Evolutionary conservation across 2,797 vertebrate genomes (phyloP), one percentile per base, ranked within the genome.

Genomic region (Macrochelys suwanniensis): DNA sequence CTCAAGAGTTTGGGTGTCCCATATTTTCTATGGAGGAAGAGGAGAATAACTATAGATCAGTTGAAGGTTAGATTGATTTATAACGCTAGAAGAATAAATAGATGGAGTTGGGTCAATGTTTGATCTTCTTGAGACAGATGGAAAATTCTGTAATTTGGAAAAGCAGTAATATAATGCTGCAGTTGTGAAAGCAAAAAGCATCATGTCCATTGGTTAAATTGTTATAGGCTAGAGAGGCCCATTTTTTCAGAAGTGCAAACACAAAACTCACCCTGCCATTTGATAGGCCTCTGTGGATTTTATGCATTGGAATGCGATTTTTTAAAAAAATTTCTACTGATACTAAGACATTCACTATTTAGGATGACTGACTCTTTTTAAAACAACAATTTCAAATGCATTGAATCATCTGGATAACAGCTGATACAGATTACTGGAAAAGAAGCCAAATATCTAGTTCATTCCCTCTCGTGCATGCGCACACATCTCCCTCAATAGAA

Each of bases 341-440:
- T 53, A 88, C 80, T 80, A 90, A 71, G 16, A 4, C 93, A 56
- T 90, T 50, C n/a, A 84, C 28, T 78, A 1, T 42, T 71, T 42
- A 49, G 74, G 10, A 25, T 15, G 7, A 49, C 45, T 91, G 37
- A 17, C 9, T n/a, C 45, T 19, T 13, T n/a, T 11, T 49, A 57
- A 92, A 89, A 53, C 28, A 89, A 57, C 28, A 79, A 42, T 26
- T 82, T 6, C 26, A 56, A 42, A 84, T 94, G 17, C 25, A 10
- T 92, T 89, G 87, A 26, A 54, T 87, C 93, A 50, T 19, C 84
- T 88, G 57, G 87, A 51, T 89, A 85, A 47, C 28, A 87, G 42
- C 65, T 80, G 81, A 81, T 25, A 65, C 31, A 89, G 80, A 94
- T 37, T 2, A 92, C 80, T 56, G 49, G 23, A 42, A n/a, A 88